Conservation (phyloP, 1,140 invertebrate genomes). For the Pseudachorutes palmiensis region DNA sequence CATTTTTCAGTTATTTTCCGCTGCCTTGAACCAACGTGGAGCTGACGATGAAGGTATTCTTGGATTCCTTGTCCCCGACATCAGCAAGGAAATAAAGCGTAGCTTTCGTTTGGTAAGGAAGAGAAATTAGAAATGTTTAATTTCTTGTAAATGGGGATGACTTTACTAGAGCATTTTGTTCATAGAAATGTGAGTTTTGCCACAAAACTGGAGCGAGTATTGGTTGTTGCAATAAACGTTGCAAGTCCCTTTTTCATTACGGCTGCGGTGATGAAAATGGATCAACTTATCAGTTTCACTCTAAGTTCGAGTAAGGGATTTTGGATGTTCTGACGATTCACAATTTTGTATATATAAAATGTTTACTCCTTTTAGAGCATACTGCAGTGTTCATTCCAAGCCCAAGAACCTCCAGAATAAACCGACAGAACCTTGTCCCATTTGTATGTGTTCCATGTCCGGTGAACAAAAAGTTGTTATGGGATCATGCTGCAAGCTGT, state of each 20-base stretch:
- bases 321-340: too few relatives aligned
- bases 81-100: slow-evolving; percentile 51
- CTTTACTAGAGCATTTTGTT: slow-evolving; percentile 25
- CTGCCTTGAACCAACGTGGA: slow-evolving; percentile 54
- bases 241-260: slow-evolving; percentile 54
- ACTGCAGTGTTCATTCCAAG: not conserved
- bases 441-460: not conserved
- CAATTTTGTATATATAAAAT: slow-evolving; percentile 9
- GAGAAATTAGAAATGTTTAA: too few relatives aligned
- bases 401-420: not conserved
- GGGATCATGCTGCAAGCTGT: slow-evolving; percentile 11
- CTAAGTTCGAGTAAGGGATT: slow-evolving; percentile 52
- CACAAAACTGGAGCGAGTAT: slow-evolving; percentile 53
- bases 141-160: not conserved
- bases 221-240: slow-evolving; percentile 51
- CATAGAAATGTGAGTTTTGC: slow-evolving; percentile 54
- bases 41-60: slow-evolving; percentile 53
- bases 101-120: slow-evolving; percentile 49
- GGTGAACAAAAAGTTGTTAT: not conserved
- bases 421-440: not conserved
- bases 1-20: slow-evolving; percentile 51
- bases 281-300: slow-evolving; percentile 54
- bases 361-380: not conserved
- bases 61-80: slow-evolving; percentile 55
- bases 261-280: slow-evolving; percentile 53